Percentiles rank a stretch among this genome's conserved stretches.
Conservation (phyloP, 1,140 invertebrate genomes). For the Drosophila persimilis region DNA sequence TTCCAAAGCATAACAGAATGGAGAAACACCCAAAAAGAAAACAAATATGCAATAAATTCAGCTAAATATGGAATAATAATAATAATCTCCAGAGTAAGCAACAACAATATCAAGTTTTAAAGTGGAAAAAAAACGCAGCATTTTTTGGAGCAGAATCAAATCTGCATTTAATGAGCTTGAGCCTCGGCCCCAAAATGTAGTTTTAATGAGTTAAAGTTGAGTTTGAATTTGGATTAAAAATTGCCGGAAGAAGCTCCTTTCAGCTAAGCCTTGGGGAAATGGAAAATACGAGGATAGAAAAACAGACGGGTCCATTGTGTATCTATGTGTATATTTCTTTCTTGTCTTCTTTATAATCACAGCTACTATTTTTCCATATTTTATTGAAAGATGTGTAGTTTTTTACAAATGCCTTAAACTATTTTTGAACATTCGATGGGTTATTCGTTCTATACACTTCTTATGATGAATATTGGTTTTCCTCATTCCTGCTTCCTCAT, state of each 20-base stretch:
- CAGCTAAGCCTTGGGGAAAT: neutral
- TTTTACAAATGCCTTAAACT: neutral
- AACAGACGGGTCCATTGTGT: too few species aligned
- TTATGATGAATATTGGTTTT: too few species aligned
- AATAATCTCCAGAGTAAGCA: conserved; percentile 8
- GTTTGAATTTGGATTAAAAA: conserved; percentile 11
- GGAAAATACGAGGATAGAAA: too few species aligned
- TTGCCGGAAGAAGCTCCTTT: too few species aligned
- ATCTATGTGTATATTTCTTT: neutral
- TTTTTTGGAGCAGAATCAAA: conserved; percentile 5
- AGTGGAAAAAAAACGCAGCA: neutral
- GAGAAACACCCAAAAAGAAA: neutral
- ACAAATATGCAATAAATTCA: conserved; percentile 2
- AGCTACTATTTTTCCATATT: neutral
- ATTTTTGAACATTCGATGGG: neutral
- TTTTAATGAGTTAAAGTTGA: conserved; percentile 12
- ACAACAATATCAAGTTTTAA: neutral
- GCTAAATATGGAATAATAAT: neutral
- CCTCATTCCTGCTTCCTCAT: too few species aligned
- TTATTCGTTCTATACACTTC: too few species aligned
- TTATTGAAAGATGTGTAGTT: neutral
- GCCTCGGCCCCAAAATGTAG: conserved; percentile 1
- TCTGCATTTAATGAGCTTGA: neutral
- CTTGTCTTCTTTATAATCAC: too few species aligned
- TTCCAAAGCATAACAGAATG: conserved; percentile 22